These are phyloP conservation scores for Adelosebastes latens DNA, from an alignment of 2,797 vertebrate species.

Conservation along the genomic window DNA sequence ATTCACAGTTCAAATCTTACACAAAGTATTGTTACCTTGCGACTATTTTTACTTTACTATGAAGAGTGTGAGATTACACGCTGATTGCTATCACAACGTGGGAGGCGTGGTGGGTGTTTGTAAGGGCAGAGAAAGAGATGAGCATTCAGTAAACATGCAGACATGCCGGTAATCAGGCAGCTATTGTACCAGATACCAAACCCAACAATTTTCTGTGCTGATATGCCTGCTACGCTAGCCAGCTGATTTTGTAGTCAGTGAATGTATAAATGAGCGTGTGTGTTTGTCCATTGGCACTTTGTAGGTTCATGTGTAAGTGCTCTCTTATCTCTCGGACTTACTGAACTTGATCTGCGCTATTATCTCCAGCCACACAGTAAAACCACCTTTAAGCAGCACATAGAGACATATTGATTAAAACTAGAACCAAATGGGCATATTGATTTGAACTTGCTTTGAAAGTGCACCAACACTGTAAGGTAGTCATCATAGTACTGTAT, in stretches of 20 bases:
- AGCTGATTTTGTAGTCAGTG: slow-evolving; percentile 5
- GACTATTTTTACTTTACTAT: not conserved
- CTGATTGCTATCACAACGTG: slow-evolving; percentile 1
- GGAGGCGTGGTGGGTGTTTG: not conserved
- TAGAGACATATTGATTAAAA: not conserved
- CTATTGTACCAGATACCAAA: slow-evolving; percentile 58
- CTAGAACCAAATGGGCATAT: not conserved
- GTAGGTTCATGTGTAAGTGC: not conserved
- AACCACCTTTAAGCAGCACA: not conserved
- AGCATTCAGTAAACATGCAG: slow-evolving; percentile 39
- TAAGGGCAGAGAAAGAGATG: slow-evolving; percentile 5
- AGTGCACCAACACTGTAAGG: not conserved
- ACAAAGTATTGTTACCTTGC: not conserved
- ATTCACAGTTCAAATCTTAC: not conserved
- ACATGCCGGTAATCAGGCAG: slow-evolving; percentile 62
- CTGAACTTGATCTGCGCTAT: not conserved
- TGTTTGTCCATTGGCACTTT: not conserved
- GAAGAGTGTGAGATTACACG: not conserved
- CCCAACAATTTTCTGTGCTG: slow-evolving; percentile 30
- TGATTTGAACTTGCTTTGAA: not conserved
- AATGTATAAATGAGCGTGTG: slow-evolving; percentile 5
- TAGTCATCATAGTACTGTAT: not conserved
- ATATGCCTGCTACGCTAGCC: not conserved
- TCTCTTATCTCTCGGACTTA: not conserved
- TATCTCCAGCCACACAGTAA: not conserved